Percentiles rank a stretch among this genome's conserved stretches.
Evolutionary conservation across 2,113 vertebrate genomes (phyloP).

Genomic region (Neopipo cinnamomea): DNA sequence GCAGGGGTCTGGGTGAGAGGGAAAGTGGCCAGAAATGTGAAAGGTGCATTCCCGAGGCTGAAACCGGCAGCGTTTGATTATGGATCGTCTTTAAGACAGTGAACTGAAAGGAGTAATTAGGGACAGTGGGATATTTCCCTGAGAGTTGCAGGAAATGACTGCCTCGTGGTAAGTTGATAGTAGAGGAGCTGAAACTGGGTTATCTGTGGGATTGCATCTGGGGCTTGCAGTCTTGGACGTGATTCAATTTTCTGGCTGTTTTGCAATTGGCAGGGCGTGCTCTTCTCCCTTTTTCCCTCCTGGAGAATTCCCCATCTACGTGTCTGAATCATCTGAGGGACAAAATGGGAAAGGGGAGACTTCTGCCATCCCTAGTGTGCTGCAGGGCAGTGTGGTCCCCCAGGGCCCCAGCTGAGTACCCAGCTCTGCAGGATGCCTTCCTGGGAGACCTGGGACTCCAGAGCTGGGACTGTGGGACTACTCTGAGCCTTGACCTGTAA

Average conservation of each 20-base stretch:
- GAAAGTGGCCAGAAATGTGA: neutral
- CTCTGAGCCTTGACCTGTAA: neutral
- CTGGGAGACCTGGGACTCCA: rapidly evolving
- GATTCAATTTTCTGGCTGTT: slow-evolving; percentile 43
- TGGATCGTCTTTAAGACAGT: neutral
- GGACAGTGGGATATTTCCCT: slow-evolving; percentile 44
- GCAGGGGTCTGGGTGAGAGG: neutral
- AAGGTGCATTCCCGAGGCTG: neutral
- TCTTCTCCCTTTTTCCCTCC: slow-evolving; percentile 1
- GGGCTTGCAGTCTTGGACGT: slow-evolving; percentile 37
- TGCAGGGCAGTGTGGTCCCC: neutral
- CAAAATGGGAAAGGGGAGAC: neutral
- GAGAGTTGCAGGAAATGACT: slow-evolving; percentile 53
- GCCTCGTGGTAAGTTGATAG: slow-evolving; percentile 45
- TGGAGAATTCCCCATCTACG: neutral
- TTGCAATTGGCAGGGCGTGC: slow-evolving; percentile 18
- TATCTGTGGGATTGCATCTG: slow-evolving; percentile 55
- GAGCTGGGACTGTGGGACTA: rapidly evolving
- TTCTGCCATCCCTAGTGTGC: neutral
- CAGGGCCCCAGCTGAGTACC: rapidly evolving
- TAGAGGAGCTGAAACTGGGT: slow-evolving; percentile 58
- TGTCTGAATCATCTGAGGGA: neutral
- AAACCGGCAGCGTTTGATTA: neutral
- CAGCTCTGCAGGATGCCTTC: neutral
- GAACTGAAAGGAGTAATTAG: slow-evolving; percentile 44